These are phyloP conservation scores for Rutilus rutilus DNA, from an alignment of 2,113 vertebrate species.

Conservation along the genomic window DNA sequence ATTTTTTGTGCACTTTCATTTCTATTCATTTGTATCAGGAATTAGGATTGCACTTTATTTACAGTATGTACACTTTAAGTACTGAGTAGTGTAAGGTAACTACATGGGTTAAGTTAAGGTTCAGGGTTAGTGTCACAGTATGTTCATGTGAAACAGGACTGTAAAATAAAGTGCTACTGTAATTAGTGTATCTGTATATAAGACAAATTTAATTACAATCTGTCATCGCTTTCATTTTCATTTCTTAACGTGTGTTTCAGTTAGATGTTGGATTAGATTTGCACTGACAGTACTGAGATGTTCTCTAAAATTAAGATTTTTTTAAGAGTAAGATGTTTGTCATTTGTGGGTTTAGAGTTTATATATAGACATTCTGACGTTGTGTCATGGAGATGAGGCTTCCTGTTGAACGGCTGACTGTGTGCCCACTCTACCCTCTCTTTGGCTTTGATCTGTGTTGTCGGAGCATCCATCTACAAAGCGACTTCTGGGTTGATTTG, in stretches of 20 bases:
- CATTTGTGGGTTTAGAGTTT: background rate
- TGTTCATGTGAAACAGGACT: no score
- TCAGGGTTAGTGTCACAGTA: no score
- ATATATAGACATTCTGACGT: background rate
- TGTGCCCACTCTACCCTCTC: background rate
- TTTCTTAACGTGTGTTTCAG: no score
- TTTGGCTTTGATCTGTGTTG: slow-evolving; percentile 33
- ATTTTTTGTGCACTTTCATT: background rate
- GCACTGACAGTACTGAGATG: no score
- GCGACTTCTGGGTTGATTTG: slow-evolving; percentile 57
- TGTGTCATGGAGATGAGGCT: slow-evolving; percentile 12
- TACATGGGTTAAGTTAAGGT: no score
- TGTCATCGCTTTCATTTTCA: no score
- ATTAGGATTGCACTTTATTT: background rate
- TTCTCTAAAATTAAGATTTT: background rate
- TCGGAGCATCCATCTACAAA: slow-evolving; percentile 45
- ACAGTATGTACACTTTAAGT: no score
- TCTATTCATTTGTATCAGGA: background rate
- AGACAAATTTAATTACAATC: no score
- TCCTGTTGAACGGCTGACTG: slow-evolving; percentile 36
- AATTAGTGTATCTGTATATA: background rate
- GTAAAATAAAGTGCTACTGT: no score
- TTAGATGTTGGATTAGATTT: no score
- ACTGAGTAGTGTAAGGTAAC: no score
- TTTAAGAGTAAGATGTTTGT: background rate